Conservation (phyloP, 1,140 invertebrate genomes). For the Trachymyrmex septentrionalis region DNA sequence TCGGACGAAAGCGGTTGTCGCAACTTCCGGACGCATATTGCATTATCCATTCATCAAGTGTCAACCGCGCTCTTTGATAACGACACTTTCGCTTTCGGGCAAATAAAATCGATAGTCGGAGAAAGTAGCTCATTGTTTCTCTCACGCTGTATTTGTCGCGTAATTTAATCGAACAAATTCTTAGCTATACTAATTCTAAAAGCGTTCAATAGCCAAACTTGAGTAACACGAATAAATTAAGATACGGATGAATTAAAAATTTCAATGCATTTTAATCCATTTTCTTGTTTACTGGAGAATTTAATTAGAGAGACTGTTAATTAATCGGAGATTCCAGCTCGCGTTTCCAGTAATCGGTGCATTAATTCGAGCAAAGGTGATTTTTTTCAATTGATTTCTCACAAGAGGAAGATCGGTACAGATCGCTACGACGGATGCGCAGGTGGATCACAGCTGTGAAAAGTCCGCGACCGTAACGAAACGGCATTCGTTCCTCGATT, state of each 20-base stretch:
- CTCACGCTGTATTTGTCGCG: slow-evolving; percentile 22
- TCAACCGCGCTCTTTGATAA: slow-evolving; percentile 60
- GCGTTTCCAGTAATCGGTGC: background rate
- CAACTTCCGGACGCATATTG: slow-evolving; percentile 37
- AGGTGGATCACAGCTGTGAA: background rate
- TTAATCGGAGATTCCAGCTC: background rate
- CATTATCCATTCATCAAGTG: slow-evolving; percentile 57
- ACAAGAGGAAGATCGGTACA: background rate
- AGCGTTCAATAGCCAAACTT: background rate
- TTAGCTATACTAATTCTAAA: background rate
- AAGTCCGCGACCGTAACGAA: slow-evolving; percentile 39
- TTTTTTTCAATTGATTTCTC: background rate
- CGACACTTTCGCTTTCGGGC: slow-evolving; percentile 68
- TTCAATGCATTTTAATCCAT: too few species aligned
- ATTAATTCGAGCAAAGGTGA: background rate
- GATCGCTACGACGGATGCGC: slow-evolving; percentile 6
- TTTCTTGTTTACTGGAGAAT: background rate
- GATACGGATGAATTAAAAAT: too few species aligned
- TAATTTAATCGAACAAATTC: slow-evolving; percentile 32
- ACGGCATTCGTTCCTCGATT: slow-evolving; percentile 55
- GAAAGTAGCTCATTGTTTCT: slow-evolving; percentile 65
- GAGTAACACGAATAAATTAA: too few species aligned
- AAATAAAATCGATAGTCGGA: slow-evolving; percentile 67
- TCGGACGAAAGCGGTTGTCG: slow-evolving; percentile 44
- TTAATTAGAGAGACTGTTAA: too few species aligned